Percentiles rank a stretch among this genome's conserved stretches.
phyloP scores from a whole-genome alignment of 2,888 invertebrate species.

The Hedya salicella region DNA sequence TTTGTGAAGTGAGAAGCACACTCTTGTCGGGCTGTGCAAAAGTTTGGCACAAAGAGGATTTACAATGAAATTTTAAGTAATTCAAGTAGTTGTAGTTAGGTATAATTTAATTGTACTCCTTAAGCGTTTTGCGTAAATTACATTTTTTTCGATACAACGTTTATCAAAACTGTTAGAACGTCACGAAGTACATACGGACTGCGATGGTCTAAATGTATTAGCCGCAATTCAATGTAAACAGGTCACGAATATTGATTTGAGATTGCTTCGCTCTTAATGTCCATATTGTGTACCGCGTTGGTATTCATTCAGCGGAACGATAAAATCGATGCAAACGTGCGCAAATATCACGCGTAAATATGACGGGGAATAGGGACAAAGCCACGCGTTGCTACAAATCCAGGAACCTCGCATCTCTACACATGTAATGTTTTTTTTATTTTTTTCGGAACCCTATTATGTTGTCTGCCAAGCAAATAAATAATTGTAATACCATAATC shows the following conservation, averaged over 20 bases:
- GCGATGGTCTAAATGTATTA: background rate
- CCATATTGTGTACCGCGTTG: constrained; percentile 21
- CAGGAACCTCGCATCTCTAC: constrained; percentile 3
- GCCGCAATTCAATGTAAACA: constrained; percentile 7
- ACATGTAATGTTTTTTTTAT: constrained; percentile 3
- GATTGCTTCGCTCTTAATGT: constrained; percentile 14
- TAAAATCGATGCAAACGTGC: constrained; percentile 26
- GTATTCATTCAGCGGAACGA: constrained; percentile 28
- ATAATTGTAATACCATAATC: background rate
- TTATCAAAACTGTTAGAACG: too few species aligned
- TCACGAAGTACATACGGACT: too few species aligned
- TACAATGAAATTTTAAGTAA: too few species aligned
- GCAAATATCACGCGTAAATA: constrained; percentile 25
- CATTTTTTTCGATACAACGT: too few species aligned
- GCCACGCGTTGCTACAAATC: constrained; percentile 10
- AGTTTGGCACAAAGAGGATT: too few species aligned
- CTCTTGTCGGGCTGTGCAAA: too few species aligned
- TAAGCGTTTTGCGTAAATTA: too few species aligned
- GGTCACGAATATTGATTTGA: constrained; percentile 22
- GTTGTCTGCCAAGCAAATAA: background rate
- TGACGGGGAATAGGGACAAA: constrained; percentile 10
- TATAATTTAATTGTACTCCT: too few species aligned
- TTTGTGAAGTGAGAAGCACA: too few species aligned
- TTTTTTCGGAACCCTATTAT: too few species aligned
- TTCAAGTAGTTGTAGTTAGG: too few species aligned